Evolutionary conservation across 2,797 vertebrate genomes (phyloP).

Genomic region (Lepidocolaptes lacrymiger): DNA sequence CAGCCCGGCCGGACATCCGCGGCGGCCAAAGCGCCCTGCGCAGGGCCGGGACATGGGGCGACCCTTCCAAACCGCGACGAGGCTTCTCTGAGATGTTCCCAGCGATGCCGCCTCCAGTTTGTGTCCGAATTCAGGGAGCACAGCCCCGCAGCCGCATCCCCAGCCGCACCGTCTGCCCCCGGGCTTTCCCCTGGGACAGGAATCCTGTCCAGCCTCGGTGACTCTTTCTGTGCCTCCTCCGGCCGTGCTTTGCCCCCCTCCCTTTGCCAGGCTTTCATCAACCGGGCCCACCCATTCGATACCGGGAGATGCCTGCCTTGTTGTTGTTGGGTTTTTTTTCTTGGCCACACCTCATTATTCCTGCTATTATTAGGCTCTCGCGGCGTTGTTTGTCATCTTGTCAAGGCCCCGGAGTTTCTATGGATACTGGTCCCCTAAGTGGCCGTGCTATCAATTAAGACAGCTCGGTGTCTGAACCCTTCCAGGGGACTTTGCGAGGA

Average conservation of each 20-base stretch:
- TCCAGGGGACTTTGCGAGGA: slow-evolving; percentile 2
- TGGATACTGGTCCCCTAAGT: slow-evolving; percentile 81
- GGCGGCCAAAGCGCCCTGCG: rapidly evolving
- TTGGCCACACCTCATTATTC: slow-evolving; percentile 40
- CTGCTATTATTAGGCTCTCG: slow-evolving; percentile 36
- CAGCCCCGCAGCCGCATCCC: rapidly evolving
- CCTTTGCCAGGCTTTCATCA: not conserved
- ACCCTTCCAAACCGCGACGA: not conserved
- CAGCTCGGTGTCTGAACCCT: not conserved
- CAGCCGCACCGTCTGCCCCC: rapidly evolving
- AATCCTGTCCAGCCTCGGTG: not conserved
- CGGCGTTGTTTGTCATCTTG: slow-evolving; percentile 76
- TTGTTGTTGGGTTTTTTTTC: not conserved
- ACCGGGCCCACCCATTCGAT: not conserved
- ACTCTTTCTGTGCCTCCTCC: not conserved
- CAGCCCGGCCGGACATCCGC: not conserved
- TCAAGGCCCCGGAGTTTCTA: slow-evolving; percentile 83
- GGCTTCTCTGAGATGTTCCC: not conserved
- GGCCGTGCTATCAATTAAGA: slow-evolving; percentile 75
- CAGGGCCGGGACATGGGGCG: not conserved
- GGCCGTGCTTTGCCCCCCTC: not conserved
- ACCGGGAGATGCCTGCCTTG: not conserved
- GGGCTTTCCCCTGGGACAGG: not conserved
- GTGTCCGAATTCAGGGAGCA: not conserved
- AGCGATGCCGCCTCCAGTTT: not conserved